Percentiles rank a stretch among this genome's conserved stretches.
Conservation (phyloP, 1,140 invertebrate species). For the Rhopalosiphum padi region DNA sequence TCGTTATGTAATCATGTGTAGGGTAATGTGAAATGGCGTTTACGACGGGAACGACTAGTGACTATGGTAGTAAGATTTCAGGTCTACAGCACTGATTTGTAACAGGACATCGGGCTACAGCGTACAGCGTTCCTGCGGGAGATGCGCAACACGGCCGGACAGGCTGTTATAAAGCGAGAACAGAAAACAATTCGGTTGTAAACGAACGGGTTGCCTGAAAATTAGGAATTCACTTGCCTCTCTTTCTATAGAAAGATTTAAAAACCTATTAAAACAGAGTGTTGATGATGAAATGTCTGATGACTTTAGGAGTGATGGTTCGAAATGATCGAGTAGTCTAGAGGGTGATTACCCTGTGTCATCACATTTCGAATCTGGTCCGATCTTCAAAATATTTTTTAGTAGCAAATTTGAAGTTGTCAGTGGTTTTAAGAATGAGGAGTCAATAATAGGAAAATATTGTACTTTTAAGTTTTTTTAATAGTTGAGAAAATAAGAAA, state of each 20-base stretch:
- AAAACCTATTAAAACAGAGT: neutral
- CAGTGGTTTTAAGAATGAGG: too few species aligned
- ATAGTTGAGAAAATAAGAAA: too few species aligned
- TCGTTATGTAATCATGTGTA: neutral
- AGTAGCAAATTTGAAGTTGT: too few species aligned
- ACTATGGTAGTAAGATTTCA: too few species aligned
- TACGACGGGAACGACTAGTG: neutral
- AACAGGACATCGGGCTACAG: neutral
- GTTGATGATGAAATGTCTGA: neutral
- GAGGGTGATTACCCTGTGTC: neutral
- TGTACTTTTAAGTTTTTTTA: too few species aligned
- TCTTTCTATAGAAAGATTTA: neutral
- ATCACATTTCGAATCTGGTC: too few species aligned
- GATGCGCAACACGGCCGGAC: neutral
- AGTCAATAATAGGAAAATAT: too few species aligned
- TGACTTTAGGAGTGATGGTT: too few species aligned
- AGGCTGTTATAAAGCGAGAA: neutral
- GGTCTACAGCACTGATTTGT: too few species aligned
- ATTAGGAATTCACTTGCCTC: neutral
- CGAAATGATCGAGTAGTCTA: too few species aligned
- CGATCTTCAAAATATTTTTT: too few species aligned
- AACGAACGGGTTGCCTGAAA: neutral
- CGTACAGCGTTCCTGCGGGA: neutral
- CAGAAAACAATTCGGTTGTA: neutral
- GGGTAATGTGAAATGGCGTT: neutral